Base-by-base conservation (phyloP, 2,888 invertebrate genomes). In the Aphodius sticticus region DNA sequence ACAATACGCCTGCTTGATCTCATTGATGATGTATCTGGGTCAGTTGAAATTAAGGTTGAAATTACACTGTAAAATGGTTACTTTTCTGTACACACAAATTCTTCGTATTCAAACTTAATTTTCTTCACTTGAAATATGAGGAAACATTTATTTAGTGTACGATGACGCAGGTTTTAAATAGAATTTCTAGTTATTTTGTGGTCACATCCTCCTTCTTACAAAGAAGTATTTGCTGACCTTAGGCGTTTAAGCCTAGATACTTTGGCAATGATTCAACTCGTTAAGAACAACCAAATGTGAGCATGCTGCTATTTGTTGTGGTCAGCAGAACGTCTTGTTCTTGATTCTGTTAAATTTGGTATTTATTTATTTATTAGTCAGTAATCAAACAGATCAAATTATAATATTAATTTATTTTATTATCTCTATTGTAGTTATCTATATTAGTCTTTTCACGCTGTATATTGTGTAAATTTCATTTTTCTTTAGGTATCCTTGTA, bases 1-100 rank as follows among this genome's bases (percentile, higher is more conserved):
- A 53, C 53, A 53, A 53, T 53, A 53, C 53, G 53, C 53, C 53
- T 53, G 53, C 53, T 53, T 53, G 53, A 53, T 53, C 53, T 53
- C 12, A 53, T 53, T 53, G 9, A 53, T 53, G 9, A 53, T 53
- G 53, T 53, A 53, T 53, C 53, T 53, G 53, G 53, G 53, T 53
- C 53, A 53, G 3, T 53, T 5, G 2, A 5, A 53, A 53, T 53
- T 53, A 53, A 53, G 53, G 53, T 53, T 2, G 4, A 5, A 53
- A 1, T 53, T 53, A 53, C 53, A 53, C 53, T 53, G 53, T 53
- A 53, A 9, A 53, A 12, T 9, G 12, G 12, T 7, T 9, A 53
- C 1, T 53, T 53, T 1, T 53, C 53, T 53, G 53, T 5, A 53
- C 53, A 12, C 4, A 53, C 4, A 53, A 53, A 53, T 53, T 53